Conservation (phyloP, 2,888 invertebrate genomes). For the Dynastes hyllus region DNA sequence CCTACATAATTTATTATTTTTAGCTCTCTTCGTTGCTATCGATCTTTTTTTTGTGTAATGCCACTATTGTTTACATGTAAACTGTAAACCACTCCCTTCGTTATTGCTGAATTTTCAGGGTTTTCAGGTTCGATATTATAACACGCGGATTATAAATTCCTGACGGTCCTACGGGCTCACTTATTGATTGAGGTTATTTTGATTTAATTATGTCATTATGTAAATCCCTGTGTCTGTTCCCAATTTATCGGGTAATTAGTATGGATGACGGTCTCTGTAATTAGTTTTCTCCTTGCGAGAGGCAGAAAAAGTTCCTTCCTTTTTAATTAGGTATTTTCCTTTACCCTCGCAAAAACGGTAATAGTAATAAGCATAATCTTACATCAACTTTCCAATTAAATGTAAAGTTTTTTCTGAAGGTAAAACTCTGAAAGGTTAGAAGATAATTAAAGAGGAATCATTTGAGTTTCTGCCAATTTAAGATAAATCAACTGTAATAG, state of each 20-base stretch:
- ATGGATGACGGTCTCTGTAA: conserved; percentile 11
- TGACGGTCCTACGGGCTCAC: conserved; percentile 18
- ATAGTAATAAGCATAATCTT: neutral
- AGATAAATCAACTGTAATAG: too few relatives aligned
- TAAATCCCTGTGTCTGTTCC: conserved; percentile 17
- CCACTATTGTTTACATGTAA: conserved; percentile 39
- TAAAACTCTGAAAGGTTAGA: too few relatives aligned
- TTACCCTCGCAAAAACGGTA: neutral
- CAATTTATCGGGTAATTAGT: conserved; percentile 37
- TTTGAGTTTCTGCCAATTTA: too few relatives aligned
- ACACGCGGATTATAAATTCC: neutral
- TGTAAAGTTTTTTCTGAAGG: too few relatives aligned
- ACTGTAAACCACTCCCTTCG: conserved; percentile 20
- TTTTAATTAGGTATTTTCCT: neutral
- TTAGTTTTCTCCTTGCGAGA: conserved; percentile 26
- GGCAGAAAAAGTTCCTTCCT: conserved; percentile 17
- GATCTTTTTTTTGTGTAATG: conserved; percentile 44
- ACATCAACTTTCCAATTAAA: too few relatives aligned
- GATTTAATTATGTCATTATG: conserved; percentile 47
- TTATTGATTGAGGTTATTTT: conserved; percentile 47
- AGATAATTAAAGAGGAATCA: too few relatives aligned
- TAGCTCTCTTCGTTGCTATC: conserved; percentile 46
- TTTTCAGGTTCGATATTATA: neutral
- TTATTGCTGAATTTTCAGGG: neutral
- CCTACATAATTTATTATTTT: conserved; percentile 49